Base-by-base conservation (phyloP, 1,140 invertebrate genomes). In the honey bee (Apis mellifera) region DNA sequence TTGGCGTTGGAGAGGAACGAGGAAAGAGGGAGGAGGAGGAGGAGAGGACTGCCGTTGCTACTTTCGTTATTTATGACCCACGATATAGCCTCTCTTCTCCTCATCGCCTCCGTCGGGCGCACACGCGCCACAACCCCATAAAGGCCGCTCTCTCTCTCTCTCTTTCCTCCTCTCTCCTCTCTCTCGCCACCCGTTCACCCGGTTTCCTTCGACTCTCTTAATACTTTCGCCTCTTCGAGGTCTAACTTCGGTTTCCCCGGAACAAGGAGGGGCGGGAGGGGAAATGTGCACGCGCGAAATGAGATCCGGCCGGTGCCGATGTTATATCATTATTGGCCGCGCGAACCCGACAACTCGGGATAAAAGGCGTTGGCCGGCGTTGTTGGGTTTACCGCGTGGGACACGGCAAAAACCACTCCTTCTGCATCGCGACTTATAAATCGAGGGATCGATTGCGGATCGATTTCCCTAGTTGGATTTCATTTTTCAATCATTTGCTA, bases 51-150 rank as follows among this genome's bases (percentile, higher is more conserved):
- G 90, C 90, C 87, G 88, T 85, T 91, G 90, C 85, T 89, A 91
- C 89, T 91, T 90, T 87, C 84, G 86, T 91, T 91, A 91, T 91
- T 92, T 92, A 92, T 90, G 85, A 86, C 83, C 89, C 77, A 74
- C 89, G 88, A 90, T 90, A 90, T 89, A 90, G 86, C 85, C 83
- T 83, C 69, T 82, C n/a, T 87, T 82, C n/a, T 87, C 32, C 82
- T 80, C 78, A 68, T 80, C 85, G 83, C 86, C 86, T 79, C 85
- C 87, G 71, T 80, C 72, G 64, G 72, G 83, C 68, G 74, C 84
- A 83, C 71, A 64, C 81, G 57, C 76, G 32, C 69, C 69, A 32
- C 69, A 32, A 32, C 86, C 81, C 62, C 59, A 84, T 80, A 65
- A 13, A 55, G 54, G 17, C 15, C 4, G 69, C 74, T n/a, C 65